Conservation (phyloP, 2,888 invertebrate species). For the Lepas anatifera region DNA sequence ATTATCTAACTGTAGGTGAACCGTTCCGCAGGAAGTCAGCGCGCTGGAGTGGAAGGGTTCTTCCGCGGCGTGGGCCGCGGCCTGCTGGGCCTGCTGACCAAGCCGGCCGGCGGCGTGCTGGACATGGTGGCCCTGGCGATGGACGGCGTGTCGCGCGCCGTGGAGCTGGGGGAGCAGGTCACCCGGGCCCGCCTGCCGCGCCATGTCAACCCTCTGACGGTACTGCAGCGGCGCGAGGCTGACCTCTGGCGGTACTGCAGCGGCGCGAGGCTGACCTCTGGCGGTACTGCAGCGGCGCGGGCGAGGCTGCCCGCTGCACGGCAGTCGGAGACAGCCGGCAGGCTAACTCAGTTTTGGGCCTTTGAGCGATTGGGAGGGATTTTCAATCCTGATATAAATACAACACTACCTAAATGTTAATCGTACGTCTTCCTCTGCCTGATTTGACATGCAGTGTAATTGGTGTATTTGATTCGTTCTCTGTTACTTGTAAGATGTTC, state of each 20-base stretch:
- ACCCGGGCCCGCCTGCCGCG: slow-evolving; percentile 55
- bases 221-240: slow-evolving; percentile 30
- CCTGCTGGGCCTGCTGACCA: slow-evolving; percentile 49
- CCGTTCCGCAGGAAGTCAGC: slow-evolving; percentile 41
- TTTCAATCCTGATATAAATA: too few species aligned
- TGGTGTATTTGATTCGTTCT: too few species aligned
- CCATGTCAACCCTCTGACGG: slow-evolving; percentile 51
- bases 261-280: not conserved
- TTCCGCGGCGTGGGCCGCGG: slow-evolving; percentile 54
- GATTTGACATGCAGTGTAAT: too few species aligned
- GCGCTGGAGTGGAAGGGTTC: slow-evolving; percentile 53
- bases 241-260: slow-evolving; percentile 22
- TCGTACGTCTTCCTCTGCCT: too few species aligned
- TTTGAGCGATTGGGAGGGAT: too few species aligned
- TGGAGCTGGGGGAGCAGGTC: slow-evolving; percentile 50
- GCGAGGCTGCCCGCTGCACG: too few species aligned
- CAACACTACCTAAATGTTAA: too few species aligned
- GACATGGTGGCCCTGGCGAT: slow-evolving; percentile 52
- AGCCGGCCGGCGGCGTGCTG: slow-evolving; percentile 45
- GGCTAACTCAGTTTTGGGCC: too few species aligned
- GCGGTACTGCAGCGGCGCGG: not conserved
- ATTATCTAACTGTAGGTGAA: too few species aligned
- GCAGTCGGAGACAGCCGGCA: too few species aligned
- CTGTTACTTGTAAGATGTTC: too few species aligned
- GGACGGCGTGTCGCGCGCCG: slow-evolving; percentile 50